phyloP scores from a whole-genome alignment of 2,797 vertebrate species.

The Hipposideros larvatus region DNA sequence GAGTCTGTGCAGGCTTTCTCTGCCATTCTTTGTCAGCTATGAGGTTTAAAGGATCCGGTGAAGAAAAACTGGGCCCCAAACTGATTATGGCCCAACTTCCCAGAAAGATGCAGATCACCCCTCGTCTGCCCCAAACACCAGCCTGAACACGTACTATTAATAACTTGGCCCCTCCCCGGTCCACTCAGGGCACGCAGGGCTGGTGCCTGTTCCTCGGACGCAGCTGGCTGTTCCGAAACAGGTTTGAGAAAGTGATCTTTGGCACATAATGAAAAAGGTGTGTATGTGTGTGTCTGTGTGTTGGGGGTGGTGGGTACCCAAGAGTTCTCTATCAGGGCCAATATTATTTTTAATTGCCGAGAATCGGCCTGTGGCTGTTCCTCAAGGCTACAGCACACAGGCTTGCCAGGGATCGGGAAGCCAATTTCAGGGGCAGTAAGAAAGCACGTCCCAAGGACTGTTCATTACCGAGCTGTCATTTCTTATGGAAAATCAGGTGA shows the following conservation, averaged over 20 bases:
- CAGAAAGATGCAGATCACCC: background rate
- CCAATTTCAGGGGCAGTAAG: slow-evolving; percentile 63
- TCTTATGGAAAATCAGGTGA: slow-evolving; percentile 82
- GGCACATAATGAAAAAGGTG: slow-evolving; percentile 78
- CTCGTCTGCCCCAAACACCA: slow-evolving; percentile 70
- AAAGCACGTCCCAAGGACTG: slow-evolving; percentile 69
- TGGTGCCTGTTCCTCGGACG: slow-evolving; percentile 49
- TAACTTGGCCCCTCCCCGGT: slow-evolving; percentile 62
- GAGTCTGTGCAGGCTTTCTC: background rate
- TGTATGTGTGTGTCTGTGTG: background rate
- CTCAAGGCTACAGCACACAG: slow-evolving; percentile 60
- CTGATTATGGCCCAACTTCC: background rate
- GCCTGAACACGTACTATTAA: slow-evolving; percentile 75
- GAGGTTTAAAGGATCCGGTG: background rate
- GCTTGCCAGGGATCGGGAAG: slow-evolving; percentile 77
- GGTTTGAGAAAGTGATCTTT: slow-evolving; percentile 85
- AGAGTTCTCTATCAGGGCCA: slow-evolving; percentile 77
- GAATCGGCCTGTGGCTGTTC: slow-evolving; percentile 69
- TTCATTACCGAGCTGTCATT: slow-evolving; percentile 79
- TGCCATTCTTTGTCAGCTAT: background rate
- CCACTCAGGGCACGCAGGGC: background rate
- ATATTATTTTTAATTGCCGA: slow-evolving; percentile 80
- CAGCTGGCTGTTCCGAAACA: slow-evolving; percentile 82
- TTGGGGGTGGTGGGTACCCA: background rate
- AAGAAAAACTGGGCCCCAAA: background rate